phyloP scores from a whole-genome alignment of 2,888 invertebrate species.

The Drosophila merina region DNA sequence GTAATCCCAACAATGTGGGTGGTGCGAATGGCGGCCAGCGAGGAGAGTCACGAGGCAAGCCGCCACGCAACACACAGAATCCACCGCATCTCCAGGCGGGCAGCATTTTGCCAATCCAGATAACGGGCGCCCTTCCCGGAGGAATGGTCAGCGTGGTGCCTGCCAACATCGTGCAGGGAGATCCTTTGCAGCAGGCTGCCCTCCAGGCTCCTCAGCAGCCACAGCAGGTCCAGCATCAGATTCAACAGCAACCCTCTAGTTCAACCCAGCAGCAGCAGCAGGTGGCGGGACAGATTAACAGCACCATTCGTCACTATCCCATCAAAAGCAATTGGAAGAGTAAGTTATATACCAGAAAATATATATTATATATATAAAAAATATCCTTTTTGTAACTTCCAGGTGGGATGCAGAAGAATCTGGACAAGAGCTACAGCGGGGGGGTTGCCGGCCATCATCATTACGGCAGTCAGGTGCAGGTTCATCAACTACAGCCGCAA shows the following conservation, averaged over 20 bases:
- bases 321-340: conserved; percentile 74
- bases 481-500: conserved; percentile 70
- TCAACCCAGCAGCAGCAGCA: conserved; percentile 33
- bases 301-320: conserved; percentile 69
- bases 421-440: conserved; percentile 79
- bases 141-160: conserved; percentile 77
- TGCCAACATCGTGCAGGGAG: conserved; percentile 69
- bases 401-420: conserved; percentile 77
- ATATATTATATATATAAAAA: no score
- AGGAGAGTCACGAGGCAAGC: conserved; percentile 79
- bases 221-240: conserved; percentile 64
- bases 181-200: conserved; percentile 70
- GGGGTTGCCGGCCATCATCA: conserved; percentile 76
- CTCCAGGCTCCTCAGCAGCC: conserved; percentile 66
- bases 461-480: conserved; percentile 71
- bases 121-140: conserved; percentile 63
- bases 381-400: neutral
- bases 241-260: conserved; percentile 56
- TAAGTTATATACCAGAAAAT: neutral
- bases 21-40: conserved; percentile 65
- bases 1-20: conserved; percentile 74
- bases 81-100: conserved; percentile 59
- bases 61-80: conserved; percentile 75
- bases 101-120: conserved; percentile 44
- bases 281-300: conserved; percentile 35